Base-by-base conservation (phyloP, 2,797 vertebrate species). In the Tiaroga cobitis region DNA sequence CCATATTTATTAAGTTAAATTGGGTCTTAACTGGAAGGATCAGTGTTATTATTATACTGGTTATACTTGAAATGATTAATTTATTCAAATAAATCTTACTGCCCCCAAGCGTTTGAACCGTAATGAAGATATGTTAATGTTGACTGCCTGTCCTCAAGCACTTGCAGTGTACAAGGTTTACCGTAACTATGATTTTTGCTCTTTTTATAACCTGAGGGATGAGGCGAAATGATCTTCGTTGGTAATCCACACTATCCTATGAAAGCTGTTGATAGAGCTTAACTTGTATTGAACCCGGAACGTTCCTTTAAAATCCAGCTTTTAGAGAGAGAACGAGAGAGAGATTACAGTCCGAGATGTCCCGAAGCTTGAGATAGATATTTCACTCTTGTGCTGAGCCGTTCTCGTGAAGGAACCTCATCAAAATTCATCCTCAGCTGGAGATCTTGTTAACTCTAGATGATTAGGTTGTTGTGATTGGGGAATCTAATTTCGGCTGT, bases 321-420 rank as follows among this genome's bases (percentile, higher is more conserved):
- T 82, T 56, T 61, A 78, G 24, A 79, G 39, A 63, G 8, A 65
- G 54, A 82, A 67, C 26, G 80, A 80, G 32, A 73, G 39, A 61
- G 56, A 76, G 88, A 59, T 82, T 87, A 76, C 85, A 61, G 39
- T 43, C 46, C 46, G 39, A 81, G 32, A 56, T 70, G 32, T 70
- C 80, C 49, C 19, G 32, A 4, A 15, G 29, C 90, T 90, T 87
- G 74, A 89, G 80, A 83, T 56, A 43, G 80, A 83, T 67, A 46
- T 69, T 56, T 80, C 34, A 59, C 8, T 54, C 61, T 72, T 26
- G 15, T 61, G 29, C 65, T 41, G 79, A 24, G 41, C 26, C 43
- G 18, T 63, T 56, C 51, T 61, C 80, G 9, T 32, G 10, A 49
- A 80, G 37, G 2, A 68, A 69, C 54, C 77, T 75, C 19, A 69